Evolutionary conservation across 2,797 vertebrate genomes (phyloP).

Genomic region (Acanthurus lineatus): DNA sequence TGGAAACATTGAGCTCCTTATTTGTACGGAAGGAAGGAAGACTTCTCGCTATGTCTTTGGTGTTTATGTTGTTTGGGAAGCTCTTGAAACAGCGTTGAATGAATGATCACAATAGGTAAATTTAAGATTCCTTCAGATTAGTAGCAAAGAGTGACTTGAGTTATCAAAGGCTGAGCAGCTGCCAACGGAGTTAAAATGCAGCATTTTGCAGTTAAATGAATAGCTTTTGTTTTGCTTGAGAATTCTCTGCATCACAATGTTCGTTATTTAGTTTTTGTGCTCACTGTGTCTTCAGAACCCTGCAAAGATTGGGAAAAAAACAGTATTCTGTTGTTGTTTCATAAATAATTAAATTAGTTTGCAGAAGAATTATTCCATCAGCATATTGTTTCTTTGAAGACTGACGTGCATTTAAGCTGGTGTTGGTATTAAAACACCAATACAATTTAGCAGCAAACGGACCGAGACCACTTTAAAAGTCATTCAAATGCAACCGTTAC

Average conservation of each 20-base stretch:
- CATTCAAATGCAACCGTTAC: constrained; percentile 15
- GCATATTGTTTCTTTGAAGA: constrained; percentile 17
- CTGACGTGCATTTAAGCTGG: not conserved
- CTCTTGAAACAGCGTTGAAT: constrained; percentile 47
- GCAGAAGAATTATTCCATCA: not conserved
- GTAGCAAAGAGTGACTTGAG: constrained; percentile 38
- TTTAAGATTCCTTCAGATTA: constrained; percentile 58
- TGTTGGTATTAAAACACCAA: constrained; percentile 5
- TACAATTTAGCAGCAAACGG: constrained; percentile 20
- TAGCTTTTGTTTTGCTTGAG: not conserved
- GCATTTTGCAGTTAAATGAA: constrained; percentile 26
- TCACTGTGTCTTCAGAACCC: not conserved
- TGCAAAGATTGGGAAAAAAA: not conserved
- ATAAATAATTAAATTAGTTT: not conserved
- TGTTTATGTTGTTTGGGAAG: constrained; percentile 38
- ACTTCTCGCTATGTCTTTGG: constrained; percentile 43
- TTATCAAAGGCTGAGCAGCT: constrained; percentile 44
- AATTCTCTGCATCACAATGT: not conserved
- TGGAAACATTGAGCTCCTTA: constrained; percentile 2
- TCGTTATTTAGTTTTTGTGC: constrained; percentile 5
- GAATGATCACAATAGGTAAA: constrained; percentile 48
- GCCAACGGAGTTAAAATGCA: constrained; percentile 31
- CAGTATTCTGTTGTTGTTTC: not conserved
- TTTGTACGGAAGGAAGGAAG: constrained; percentile 22
- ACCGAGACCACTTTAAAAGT: constrained; percentile 27